Evolutionary conservation across 1,140 invertebrate species (phyloP).

Genomic region (Conus betulinus): DNA sequence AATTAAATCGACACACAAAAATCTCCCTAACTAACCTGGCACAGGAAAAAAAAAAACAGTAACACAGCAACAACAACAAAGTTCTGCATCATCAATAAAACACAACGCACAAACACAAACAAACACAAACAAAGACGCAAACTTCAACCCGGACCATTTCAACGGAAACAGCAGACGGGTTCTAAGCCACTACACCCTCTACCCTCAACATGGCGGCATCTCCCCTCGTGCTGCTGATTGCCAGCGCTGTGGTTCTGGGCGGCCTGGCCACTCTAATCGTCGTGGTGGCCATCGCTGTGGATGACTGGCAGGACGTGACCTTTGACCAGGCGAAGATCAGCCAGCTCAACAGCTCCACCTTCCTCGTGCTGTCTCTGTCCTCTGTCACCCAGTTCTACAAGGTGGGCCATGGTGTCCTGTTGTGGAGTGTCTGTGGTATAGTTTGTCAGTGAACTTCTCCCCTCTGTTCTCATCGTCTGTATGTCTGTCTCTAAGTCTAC

Average conservation of each 20-base stretch:
- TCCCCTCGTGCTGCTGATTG: constrained; percentile 45
- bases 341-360: constrained; percentile 23
- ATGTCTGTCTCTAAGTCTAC: not conserved
- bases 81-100: no score
- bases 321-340: constrained; percentile 29
- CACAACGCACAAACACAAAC: not conserved
- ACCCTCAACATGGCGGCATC: constrained; percentile 34
- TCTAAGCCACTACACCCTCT: not conserved
- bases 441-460: not conserved
- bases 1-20: no score
- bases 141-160: no score
- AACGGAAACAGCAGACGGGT: no score
- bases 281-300: constrained; percentile 47
- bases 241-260: constrained; percentile 44
- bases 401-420: not conserved
- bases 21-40: no score
- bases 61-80: no score
- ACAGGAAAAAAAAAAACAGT: no score
- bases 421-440: not conserved
- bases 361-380: not conserved
- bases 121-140: no score
- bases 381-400: constrained; percentile 26
- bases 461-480: not conserved
- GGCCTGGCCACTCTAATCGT: constrained; percentile 48
- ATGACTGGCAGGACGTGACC: constrained; percentile 45